Evolutionary conservation across 2,797 vertebrate genomes (phyloP).

Genomic region (Propithecus perrieri): DNA sequence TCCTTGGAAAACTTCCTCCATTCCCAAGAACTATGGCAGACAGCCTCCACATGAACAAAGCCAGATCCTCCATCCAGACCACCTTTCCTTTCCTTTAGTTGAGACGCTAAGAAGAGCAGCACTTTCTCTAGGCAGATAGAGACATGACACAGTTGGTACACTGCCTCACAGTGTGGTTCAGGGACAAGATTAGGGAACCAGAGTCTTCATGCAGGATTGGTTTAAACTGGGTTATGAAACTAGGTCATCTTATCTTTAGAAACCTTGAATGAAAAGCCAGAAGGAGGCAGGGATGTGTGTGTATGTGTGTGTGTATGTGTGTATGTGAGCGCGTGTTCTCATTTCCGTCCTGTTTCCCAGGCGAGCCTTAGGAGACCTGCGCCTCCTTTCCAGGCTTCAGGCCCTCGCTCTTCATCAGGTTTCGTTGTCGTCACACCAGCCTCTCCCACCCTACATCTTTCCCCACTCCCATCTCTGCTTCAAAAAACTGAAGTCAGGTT

Average conservation of each 20-base stretch:
- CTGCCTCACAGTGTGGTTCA: not conserved
- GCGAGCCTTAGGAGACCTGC: not conserved
- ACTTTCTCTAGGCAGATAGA: not conserved
- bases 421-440: not conserved
- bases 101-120: not conserved
- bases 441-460: not conserved
- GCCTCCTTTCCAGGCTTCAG: not conserved
- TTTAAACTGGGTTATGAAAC: slow-evolving; percentile 82
- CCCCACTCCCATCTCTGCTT: not conserved
- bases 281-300: not conserved
- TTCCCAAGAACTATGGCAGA: not conserved
- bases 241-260: slow-evolving; percentile 83
- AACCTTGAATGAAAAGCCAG: slow-evolving; percentile 64
- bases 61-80: not conserved
- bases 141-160: not conserved
- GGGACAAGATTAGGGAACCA: slow-evolving; percentile 56
- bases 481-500: not conserved
- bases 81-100: not conserved
- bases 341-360: not conserved
- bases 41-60: not conserved
- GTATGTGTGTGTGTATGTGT: too few species aligned
- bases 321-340: not conserved
- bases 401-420: not conserved
- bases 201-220: slow-evolving; percentile 29
- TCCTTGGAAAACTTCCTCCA: not conserved